phyloP scores from a whole-genome alignment of 2,797 vertebrate species.

The Amblyopsis hoosieri region DNA sequence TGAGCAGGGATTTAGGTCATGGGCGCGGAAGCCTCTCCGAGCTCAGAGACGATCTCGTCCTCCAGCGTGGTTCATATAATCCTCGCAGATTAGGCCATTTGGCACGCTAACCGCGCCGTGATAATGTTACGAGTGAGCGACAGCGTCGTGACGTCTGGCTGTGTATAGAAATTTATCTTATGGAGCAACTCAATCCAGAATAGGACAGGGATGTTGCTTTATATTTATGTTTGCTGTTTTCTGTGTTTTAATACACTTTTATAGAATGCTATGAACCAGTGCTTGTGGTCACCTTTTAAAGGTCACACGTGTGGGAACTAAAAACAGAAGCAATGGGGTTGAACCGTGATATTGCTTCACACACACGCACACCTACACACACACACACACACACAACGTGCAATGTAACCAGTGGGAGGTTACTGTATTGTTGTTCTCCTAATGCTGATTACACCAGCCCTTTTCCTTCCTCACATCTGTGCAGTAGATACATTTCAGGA shows the following conservation, averaged over 20 bases:
- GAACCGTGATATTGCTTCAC: constrained; percentile 4
- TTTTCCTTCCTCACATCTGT: constrained; percentile 55
- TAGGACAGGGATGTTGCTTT: neutral
- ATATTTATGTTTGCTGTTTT: neutral
- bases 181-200: too few relatives aligned
- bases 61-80: constrained; percentile 53
- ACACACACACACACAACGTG: constrained; percentile 8
- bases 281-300: constrained; percentile 38
- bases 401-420: constrained; percentile 11
- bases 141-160: neutral
- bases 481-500: constrained; percentile 7
- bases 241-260: constrained; percentile 38
- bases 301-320: constrained; percentile 36
- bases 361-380: neutral
- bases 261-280: constrained; percentile 30
- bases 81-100: constrained; percentile 11
- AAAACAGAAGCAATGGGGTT: constrained; percentile 22
- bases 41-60: constrained; percentile 53
- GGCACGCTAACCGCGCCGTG: constrained; percentile 1
- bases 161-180: constrained; percentile 1
- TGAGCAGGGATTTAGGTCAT: constrained; percentile 65
- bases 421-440: constrained; percentile 40
- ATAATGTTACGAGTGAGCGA: neutral
- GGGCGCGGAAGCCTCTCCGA: constrained; percentile 52
- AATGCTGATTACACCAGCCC: constrained; percentile 43